A percentile compares a stretch with the other conserved stretches of the same genome.
Conservation (phyloP, 1,140 invertebrate species). For the Oncopodura yosiiana region DNA sequence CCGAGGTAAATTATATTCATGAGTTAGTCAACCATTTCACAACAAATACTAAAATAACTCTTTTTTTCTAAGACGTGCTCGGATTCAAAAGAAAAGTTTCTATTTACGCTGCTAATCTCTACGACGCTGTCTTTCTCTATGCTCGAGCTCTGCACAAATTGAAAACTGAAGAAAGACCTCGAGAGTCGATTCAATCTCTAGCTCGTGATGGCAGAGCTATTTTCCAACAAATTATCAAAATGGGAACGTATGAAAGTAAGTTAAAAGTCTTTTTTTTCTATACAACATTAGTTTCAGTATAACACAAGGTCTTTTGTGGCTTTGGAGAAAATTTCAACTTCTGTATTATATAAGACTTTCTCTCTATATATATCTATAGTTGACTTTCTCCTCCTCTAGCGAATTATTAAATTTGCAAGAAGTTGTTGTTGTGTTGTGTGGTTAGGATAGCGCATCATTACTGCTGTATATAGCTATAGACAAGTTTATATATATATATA, state of each 20-base stretch:
- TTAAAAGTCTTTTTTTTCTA: slow-evolving; percentile 26
- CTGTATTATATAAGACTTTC: too few species aligned
- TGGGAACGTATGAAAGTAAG: slow-evolving; percentile 68
- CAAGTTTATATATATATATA: too few species aligned
- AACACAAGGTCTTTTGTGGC: not conserved
- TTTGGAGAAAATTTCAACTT: too few species aligned
- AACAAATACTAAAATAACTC: slow-evolving; percentile 47
- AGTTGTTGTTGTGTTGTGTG: too few species aligned
- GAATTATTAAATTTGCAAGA: too few species aligned
- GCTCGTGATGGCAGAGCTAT: slow-evolving; percentile 65
- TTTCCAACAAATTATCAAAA: slow-evolving; percentile 65
- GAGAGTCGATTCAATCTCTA: slow-evolving; percentile 56
- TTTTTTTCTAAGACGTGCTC: too few species aligned
- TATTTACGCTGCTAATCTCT: slow-evolving; percentile 89
- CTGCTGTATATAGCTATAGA: too few species aligned
- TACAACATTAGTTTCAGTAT: not conserved
- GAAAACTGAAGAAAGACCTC: slow-evolving; percentile 34
- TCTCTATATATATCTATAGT: too few species aligned
- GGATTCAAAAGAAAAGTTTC: slow-evolving; percentile 67
- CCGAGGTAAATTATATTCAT: too few species aligned
- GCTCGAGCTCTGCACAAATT: slow-evolving; percentile 70
- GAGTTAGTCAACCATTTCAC: too few species aligned
- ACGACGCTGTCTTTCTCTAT: slow-evolving; percentile 89
- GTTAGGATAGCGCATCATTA: too few species aligned
- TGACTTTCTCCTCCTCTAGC: too few species aligned